These are phyloP conservation scores for Bombus confusus DNA, from an alignment of 1,140 invertebrate species.

Conservation along the genomic window DNA sequence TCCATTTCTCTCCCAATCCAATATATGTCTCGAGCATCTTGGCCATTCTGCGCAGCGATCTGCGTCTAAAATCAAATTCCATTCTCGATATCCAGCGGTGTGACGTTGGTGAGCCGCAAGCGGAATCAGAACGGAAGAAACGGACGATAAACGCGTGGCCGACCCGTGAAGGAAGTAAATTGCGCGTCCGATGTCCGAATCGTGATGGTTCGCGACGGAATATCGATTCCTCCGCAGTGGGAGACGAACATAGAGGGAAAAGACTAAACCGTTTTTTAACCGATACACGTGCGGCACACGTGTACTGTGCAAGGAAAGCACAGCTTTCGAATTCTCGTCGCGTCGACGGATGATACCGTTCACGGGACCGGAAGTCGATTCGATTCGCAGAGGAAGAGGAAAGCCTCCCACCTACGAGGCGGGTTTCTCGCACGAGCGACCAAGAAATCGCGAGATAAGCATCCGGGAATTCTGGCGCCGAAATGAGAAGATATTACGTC, in stretches of 20 bases:
- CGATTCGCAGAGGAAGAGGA: slow-evolving; percentile 50
- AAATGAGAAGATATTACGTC: slow-evolving; percentile 45
- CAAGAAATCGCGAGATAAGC: slow-evolving; percentile 64
- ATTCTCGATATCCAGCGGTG: slow-evolving; percentile 57
- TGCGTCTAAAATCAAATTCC: slow-evolving; percentile 61
- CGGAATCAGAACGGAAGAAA: slow-evolving; percentile 30
- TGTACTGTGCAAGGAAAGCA: neutral
- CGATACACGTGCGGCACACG: slow-evolving; percentile 46
- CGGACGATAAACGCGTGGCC: slow-evolving; percentile 39
- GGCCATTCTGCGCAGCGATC: slow-evolving; percentile 49
- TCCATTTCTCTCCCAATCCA: neutral
- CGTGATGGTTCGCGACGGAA: slow-evolving; percentile 52
- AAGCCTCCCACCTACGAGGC: neutral
- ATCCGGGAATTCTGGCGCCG: slow-evolving; percentile 33
- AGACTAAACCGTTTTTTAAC: slow-evolving; percentile 47
- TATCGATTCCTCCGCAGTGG: slow-evolving; percentile 64
- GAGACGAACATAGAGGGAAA: slow-evolving; percentile 34
- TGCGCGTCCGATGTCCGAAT: slow-evolving; percentile 47
- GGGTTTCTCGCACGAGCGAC: slow-evolving; percentile 61
- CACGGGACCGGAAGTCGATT: slow-evolving; percentile 69
- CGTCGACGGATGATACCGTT: slow-evolving; percentile 68
- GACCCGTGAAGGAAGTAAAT: slow-evolving; percentile 54
- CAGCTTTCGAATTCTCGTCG: slow-evolving; percentile 61
- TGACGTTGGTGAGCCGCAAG: neutral
- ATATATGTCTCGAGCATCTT: slow-evolving; percentile 14